phyloP scores from a whole-genome alignment of 2,113 vertebrate genomes.

The mouse (Mus musculus) region DNA sequence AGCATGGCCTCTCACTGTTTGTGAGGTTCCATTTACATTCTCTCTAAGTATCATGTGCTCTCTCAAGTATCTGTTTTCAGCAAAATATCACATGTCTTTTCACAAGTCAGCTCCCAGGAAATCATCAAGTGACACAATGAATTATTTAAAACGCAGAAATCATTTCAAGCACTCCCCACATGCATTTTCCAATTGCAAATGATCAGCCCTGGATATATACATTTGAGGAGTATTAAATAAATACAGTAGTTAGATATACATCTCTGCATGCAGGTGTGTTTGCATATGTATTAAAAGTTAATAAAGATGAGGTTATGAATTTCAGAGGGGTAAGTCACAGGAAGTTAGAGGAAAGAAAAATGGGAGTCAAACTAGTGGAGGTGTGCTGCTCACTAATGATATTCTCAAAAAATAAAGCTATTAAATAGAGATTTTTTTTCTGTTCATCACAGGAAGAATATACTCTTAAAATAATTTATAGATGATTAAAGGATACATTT shows the following conservation, averaged over 20 bases:
- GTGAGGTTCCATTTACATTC: too few relatives aligned
- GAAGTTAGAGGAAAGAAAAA: neutral
- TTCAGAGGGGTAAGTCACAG: neutral
- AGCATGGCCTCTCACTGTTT: too few relatives aligned
- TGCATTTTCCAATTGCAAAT: neutral
- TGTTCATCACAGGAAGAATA: neutral
- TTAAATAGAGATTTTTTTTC: neutral
- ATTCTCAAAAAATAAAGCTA: neutral
- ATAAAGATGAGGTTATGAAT: neutral
- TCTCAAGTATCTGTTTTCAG: too few relatives aligned
- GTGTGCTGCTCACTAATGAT: neutral
- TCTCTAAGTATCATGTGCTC: too few relatives aligned
- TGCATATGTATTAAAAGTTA: neutral
- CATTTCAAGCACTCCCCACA: too few relatives aligned
- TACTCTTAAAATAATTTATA: neutral
- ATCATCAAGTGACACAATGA: too few relatives aligned
- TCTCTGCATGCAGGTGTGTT: neutral
- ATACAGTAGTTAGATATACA: too few relatives aligned
- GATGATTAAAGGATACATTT: neutral
- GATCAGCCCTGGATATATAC: neutral
- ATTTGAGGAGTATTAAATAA: neutral
- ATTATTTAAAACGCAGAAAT: too few relatives aligned
- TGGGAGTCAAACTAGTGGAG: neutral
- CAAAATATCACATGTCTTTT: too few relatives aligned
- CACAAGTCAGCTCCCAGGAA: too few relatives aligned